Evolutionary conservation across 2,797 vertebrate species (phyloP), one percentile per base, ranked within the genome.

Genomic region (Coilia nasus): DNA sequence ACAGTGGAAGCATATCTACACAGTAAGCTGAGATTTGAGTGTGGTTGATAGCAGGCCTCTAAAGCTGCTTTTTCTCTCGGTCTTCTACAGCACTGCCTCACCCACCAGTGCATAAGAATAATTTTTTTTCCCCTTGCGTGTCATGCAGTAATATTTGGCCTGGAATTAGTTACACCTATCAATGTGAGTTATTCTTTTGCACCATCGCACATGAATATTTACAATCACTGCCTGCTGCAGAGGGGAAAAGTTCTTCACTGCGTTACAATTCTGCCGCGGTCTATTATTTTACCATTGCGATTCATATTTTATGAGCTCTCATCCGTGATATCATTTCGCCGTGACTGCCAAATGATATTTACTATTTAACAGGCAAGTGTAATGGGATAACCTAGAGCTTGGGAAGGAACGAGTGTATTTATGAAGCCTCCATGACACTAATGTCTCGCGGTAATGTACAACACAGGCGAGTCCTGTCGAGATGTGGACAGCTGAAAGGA

Each of bases 241-340:
- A 50, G 11, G 91, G 88, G 87, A 89, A 91, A 91, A 90, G 85
- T 81, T 85, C 83, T 35, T 19, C 87, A 89, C 86, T 88, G 86
- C 83, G 89, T 93, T 91, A 92, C 92, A 93, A 89, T 89, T 54
- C 41, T 50, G 91, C 91, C 91, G 88, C 90, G 91, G 91, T 91
- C 93, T 91, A 91, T 93, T 92, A 92, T 89, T 93, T 91, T 92
- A 91, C 90, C 89, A 88, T 90, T 94, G 91, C 92, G 93, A 93
- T 94, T 89, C 92, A 94, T 94, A 93, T 93, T 93, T 94, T 92
- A 93, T 95, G 93, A 94, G 92, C 93, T 92, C 86, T 92, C 91
- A 92, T 90, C 95, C 94, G 92, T 94, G 95, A 96, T 96, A 92
- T 95, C 95, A 96, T 96, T 93, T 94, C 95, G 93, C 94, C 93